Evolutionary conservation across 2,888 invertebrate species (phyloP).

Genomic region (Metopia argyrocephala): DNA sequence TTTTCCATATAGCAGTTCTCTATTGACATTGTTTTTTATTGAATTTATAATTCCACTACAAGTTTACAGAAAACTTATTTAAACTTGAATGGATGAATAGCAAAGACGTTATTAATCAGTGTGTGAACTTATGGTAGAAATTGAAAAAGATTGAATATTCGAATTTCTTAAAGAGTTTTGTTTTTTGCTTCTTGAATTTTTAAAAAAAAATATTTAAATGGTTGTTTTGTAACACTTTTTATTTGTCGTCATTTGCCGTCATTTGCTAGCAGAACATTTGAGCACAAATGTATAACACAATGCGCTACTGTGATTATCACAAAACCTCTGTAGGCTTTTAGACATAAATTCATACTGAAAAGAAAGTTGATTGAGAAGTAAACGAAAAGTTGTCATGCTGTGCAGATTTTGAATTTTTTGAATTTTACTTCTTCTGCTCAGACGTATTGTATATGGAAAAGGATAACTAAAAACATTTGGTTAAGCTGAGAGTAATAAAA

Average conservation of each 20-base stretch:
- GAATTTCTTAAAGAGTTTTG: too few relatives aligned
- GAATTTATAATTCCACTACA: too few relatives aligned
- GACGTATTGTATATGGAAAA: not conserved
- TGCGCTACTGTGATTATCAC: not conserved
- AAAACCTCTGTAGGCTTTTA: slow-evolving; percentile 55
- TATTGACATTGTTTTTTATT: too few relatives aligned
- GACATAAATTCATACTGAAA: slow-evolving; percentile 53
- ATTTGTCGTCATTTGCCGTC: too few relatives aligned
- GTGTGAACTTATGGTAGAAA: too few relatives aligned
- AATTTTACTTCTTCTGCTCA: slow-evolving; percentile 35
- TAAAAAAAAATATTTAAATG: too few relatives aligned
- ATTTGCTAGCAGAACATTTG: slow-evolving; percentile 28
- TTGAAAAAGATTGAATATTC: too few relatives aligned
- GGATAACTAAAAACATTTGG: not conserved
- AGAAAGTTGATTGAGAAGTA: slow-evolving; percentile 35
- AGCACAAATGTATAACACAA: not conserved
- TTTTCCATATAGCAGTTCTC: too few relatives aligned
- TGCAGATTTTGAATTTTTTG: slow-evolving; percentile 38
- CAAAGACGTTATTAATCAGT: too few relatives aligned
- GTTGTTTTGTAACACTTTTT: slow-evolving; percentile 44
- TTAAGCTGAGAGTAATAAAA: slow-evolving; percentile 30
- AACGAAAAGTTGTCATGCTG: slow-evolving; percentile 50
- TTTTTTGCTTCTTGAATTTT: too few relatives aligned
- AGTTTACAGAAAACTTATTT: too few relatives aligned
- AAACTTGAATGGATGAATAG: too few relatives aligned